Conservation (phyloP, 2,797 vertebrate genomes). For the Miichthys miiuy region DNA sequence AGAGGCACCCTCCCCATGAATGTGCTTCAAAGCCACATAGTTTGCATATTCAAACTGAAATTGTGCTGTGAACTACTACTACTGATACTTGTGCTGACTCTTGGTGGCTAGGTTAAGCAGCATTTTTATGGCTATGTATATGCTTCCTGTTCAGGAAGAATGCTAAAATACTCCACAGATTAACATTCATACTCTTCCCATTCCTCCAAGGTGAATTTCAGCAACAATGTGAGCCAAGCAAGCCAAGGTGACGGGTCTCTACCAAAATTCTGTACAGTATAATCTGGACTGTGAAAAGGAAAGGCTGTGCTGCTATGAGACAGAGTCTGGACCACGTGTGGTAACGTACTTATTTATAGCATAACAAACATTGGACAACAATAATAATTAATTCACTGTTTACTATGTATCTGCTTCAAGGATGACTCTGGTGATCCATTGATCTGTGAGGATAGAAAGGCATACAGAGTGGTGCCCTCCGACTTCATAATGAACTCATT, state of each 20-base stretch:
- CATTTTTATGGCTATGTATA: too few relatives aligned
- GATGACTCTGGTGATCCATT: constrained; percentile 80
- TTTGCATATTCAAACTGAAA: constrained; percentile 18
- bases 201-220: constrained; percentile 2
- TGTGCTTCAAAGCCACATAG: constrained; percentile 4
- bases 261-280: constrained; percentile 42
- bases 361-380: neutral
- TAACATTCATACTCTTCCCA: neutral
- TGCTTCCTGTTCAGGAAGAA: neutral
- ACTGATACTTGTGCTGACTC: too few relatives aligned
- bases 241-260: neutral
- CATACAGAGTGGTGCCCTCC: constrained; percentile 75
- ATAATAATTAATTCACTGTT: neutral
- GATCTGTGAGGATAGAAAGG: constrained; percentile 33
- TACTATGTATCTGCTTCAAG: constrained; percentile 62
- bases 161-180: neutral
- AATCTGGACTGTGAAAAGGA: rapidly evolving
- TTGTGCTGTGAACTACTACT: too few relatives aligned
- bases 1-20: neutral
- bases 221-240: too few relatives aligned
- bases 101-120: too few relatives aligned
- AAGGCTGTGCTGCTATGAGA: constrained; percentile 47
- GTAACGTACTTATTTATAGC: constrained; percentile 27
- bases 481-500: rapidly evolving
- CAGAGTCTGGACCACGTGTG: neutral